Conservation (phyloP, 1,140 invertebrate species). For the Rhyzopertha dominica region DNA sequence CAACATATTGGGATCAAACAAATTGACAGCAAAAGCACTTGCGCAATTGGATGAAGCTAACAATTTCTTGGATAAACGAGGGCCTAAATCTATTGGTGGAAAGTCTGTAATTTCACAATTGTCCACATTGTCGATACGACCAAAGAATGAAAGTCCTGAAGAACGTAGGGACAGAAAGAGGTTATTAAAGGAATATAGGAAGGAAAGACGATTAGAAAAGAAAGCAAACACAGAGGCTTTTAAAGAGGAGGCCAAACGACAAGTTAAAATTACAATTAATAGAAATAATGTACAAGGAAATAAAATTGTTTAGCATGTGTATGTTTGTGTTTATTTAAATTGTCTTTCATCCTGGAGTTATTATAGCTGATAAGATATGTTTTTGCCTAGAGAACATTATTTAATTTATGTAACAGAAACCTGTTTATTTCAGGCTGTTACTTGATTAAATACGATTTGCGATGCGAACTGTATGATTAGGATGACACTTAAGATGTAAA, state of each 20-base stretch:
- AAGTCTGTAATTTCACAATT: conserved; percentile 66
- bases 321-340: no score
- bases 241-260: conserved; percentile 79
- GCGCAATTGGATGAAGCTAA: conserved; percentile 59
- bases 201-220: conserved; percentile 77
- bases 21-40: conserved; percentile 64
- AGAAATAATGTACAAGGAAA: conserved; percentile 67
- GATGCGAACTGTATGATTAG: no score
- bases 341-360: no score
- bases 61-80: conserved; percentile 30
- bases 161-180: conserved; percentile 78
- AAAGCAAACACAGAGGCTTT: conserved; percentile 83
- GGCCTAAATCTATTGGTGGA: conserved; percentile 52
- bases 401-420: no score
- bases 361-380: no score
- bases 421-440: no score
- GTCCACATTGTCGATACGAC: conserved; percentile 66
- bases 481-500: no score
- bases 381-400: no score
- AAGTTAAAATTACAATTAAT: conserved; percentile 70
- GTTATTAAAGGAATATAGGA: conserved; percentile 75
- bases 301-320: conserved; percentile 52
- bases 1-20: conserved; percentile 55
- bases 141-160: conserved; percentile 76
- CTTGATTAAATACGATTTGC: no score